A percentile compares a stretch with the other conserved stretches of the same genome.
Evolutionary conservation across 2,113 vertebrate genomes (phyloP).

Genomic region (Cyprinus carpio): DNA sequence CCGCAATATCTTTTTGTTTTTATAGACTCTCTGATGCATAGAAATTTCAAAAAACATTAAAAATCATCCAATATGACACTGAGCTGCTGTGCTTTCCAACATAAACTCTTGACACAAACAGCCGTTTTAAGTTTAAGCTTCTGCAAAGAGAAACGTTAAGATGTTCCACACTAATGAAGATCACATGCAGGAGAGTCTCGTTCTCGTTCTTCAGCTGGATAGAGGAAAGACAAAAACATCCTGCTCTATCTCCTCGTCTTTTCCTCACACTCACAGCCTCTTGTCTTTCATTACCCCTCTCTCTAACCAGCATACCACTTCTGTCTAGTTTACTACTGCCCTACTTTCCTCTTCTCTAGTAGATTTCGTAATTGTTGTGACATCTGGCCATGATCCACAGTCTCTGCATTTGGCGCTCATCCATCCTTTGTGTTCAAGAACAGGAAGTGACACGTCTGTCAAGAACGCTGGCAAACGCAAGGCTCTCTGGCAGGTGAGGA

Average conservation of each 20-base stretch:
- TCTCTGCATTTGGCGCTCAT: neutral
- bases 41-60: too few relatives aligned
- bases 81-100: neutral
- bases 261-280: slow-evolving; percentile 11
- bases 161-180: slow-evolving; percentile 36
- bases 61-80: neutral
- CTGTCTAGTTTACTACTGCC: neutral
- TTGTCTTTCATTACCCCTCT: neutral
- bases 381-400: neutral
- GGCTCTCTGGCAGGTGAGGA: neutral
- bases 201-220: slow-evolving; percentile 50
- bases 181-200: slow-evolving; percentile 18
- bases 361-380: slow-evolving; percentile 45
- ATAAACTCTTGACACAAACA: neutral
- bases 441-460: slow-evolving; percentile 55
- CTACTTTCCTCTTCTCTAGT: neutral
- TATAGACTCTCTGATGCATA: neutral
- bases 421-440: neutral
- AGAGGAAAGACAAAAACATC: slow-evolving; percentile 11
- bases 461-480: slow-evolving; percentile 70
- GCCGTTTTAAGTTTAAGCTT: neutral
- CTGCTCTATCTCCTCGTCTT: neutral
- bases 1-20: neutral
- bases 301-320: neutral
- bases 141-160: neutral